Base-by-base conservation (phyloP, 1,140 invertebrate species). In the Sarcophaga peregrina region DNA sequence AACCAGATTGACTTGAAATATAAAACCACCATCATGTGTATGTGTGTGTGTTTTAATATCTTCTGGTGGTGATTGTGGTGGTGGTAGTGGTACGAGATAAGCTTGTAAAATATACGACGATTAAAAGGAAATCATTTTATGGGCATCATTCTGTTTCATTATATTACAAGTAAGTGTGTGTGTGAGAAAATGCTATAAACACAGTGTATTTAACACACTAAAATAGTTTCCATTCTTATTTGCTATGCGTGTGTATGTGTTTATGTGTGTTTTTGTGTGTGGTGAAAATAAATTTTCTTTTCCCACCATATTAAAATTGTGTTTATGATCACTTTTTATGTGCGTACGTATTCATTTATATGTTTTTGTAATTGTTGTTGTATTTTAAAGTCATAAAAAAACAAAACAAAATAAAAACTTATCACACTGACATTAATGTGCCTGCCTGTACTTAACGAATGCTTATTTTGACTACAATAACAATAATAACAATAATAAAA, bases 301-400 rank as follows among this genome's bases (percentile, higher is more conserved):
- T 58, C 54, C 54, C 54, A 58, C 54, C 15, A 58, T n/a, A n/a
- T 58, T n/a, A 58, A 58, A 58, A 58, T 58, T 13, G 54, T 58
- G 54, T 58, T 58, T 58, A n/a, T 58, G 15, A 37, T 37, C 25
- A 37, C 25, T 37, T 37, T 37, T 37, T 37, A 37, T 37, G 25
- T 37, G 4, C 25, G 25, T 37, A 37, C 25, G 25, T 37, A 37
- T 37, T 37, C 25, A 37, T 37, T 37, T 37, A 37, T 37, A n/a
- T 6, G 15, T 58, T 58, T 58, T 58, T n/a, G 25, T 37, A 2
- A 9, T 54, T 54, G 52, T 54, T 37, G 5, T 54, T 54, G 7
- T 58, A 58, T n/a, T 58, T 58, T 58, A 58, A 58, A 58, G 54
- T 58, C 15, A 58, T 58, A 58, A 58, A 58, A 58, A 58, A 13